Conservation (phyloP, 1,140 invertebrate genomes). For the Sycophila sp. region DNA sequence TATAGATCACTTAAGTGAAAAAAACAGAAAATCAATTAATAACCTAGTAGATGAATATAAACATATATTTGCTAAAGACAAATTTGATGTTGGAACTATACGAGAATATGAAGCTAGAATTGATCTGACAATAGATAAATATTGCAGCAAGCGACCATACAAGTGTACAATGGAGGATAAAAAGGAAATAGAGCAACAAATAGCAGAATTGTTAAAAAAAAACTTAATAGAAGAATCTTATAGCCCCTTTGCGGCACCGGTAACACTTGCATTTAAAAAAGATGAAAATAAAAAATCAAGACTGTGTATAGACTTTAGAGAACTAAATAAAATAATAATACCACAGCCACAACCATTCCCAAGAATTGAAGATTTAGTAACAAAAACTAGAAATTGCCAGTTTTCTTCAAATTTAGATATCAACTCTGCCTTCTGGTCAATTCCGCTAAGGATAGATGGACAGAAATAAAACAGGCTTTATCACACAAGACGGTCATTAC, state of each 20-base stretch:
- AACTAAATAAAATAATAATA: slow-evolving; percentile 33
- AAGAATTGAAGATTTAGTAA: slow-evolving; percentile 48
- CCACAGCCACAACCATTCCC: slow-evolving; percentile 59
- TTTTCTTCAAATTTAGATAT: slow-evolving; percentile 56
- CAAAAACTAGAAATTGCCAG: slow-evolving; percentile 45
- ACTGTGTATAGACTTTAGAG: slow-evolving; percentile 47
- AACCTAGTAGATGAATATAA: slow-evolving; percentile 4
- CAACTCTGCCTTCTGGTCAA: slow-evolving; percentile 61
- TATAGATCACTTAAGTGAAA: background rate
- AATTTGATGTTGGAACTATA: slow-evolving; percentile 15
- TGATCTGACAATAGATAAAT: slow-evolving; percentile 22
- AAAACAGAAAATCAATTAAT: background rate
- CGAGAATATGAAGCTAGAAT: slow-evolving; percentile 16
- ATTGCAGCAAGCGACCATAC: slow-evolving; percentile 9
- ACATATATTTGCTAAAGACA: slow-evolving; percentile 15
- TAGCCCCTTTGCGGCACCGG: slow-evolving; percentile 54
- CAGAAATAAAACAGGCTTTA: slow-evolving; percentile 51
- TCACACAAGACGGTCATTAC: slow-evolving; percentile 45
- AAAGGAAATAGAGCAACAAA: slow-evolving; percentile 29
- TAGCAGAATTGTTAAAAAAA: slow-evolving; percentile 24
- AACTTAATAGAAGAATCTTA: slow-evolving; percentile 35
- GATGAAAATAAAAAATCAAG: slow-evolving; percentile 38
- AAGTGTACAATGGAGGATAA: slow-evolving; percentile 1
- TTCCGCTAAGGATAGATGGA: slow-evolving; percentile 51
- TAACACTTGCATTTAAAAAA: slow-evolving; percentile 55